These are phyloP conservation scores for Caradrina kadenii DNA, from an alignment of 2,888 invertebrate species.

Conservation along the genomic window DNA sequence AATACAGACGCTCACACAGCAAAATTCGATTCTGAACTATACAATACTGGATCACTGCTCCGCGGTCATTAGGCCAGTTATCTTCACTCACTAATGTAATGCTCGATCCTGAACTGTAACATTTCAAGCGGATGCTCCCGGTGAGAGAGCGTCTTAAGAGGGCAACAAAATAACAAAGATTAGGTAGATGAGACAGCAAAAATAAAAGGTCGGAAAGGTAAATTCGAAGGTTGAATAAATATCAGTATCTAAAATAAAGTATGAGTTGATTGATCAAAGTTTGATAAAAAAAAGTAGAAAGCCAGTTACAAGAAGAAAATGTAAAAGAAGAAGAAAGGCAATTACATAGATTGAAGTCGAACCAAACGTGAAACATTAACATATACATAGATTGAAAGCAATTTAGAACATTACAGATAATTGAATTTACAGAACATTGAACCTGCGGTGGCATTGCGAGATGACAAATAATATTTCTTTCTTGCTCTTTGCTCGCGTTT, in stretches of 20 bases:
- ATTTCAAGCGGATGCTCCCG: too few relatives aligned
- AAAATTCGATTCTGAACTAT: too few relatives aligned
- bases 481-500: not conserved
- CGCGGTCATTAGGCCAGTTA: too few relatives aligned
- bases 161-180: not conserved
- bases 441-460: constrained; percentile 17
- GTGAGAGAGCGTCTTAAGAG: not conserved
- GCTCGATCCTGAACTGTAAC: too few relatives aligned
- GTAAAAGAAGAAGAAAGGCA: constrained; percentile 26
- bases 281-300: constrained; percentile 12
- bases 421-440: constrained; percentile 60
- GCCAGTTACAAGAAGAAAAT: constrained; percentile 27
- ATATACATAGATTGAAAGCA: constrained; percentile 35
- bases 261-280: constrained; percentile 40
- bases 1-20: too few relatives aligned
- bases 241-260: not conserved
- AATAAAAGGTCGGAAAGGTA: constrained; percentile 4
- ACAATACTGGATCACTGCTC: too few relatives aligned
- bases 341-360: constrained; percentile 41
- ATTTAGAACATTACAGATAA: constrained; percentile 47
- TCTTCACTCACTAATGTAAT: too few relatives aligned
- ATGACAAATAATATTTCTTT: constrained; percentile 29
- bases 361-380: constrained; percentile 32
- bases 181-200: not conserved
- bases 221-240: constrained; percentile 17